Evolutionary conservation across 2,113 vertebrate genomes (phyloP), one percentile per base, ranked within the genome.

Genomic region (Ptilorrhoa leucosticta): DNA sequence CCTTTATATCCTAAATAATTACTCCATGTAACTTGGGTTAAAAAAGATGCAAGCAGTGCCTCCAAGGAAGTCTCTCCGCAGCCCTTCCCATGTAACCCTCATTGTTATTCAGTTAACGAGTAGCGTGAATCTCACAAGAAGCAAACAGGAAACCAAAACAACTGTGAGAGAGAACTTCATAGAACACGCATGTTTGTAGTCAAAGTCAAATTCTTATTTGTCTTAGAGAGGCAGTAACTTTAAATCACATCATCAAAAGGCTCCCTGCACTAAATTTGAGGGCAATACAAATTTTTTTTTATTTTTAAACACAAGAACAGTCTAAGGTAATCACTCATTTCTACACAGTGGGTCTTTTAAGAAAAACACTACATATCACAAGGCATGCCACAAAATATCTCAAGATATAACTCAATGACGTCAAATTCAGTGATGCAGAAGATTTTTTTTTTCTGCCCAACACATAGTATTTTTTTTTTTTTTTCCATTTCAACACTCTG

Each of bases 21-120:
- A 45, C 20, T 54, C 33, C 8, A 1, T 1, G 12, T 15, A 53
- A 45, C 17, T 44, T 1, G 0, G 3, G 17, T 26, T 70, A 37
- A 60, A 70, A 83, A 61, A 61, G 19, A 44, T n/a, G 24, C 9
- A 76, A n/a, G 30, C 33, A 40, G 19, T 17, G 39, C 12, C 42
- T 61, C 69, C 60, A 73, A 58, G 51, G 35, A 89, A 73, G 35
- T 15, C 24, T 58, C 44, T 68, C 58, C 39, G 47, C 14, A 94
- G 26, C 3, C 17, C 31, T 70, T 53, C 33, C 44, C 27, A 51
- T 4, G 27, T 3, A 76, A 48, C 18, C 8, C 12, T 48, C 17
- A 31, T 2, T 61, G 63, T 80, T 51, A 23, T 15, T 48, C 39
- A 58, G 9, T 42, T 89, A 54, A 82, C 17, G 17, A 71, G 33